Evolutionary conservation across 2,113 vertebrate genomes (phyloP).

Genomic region (Toxotes chatareus): DNA sequence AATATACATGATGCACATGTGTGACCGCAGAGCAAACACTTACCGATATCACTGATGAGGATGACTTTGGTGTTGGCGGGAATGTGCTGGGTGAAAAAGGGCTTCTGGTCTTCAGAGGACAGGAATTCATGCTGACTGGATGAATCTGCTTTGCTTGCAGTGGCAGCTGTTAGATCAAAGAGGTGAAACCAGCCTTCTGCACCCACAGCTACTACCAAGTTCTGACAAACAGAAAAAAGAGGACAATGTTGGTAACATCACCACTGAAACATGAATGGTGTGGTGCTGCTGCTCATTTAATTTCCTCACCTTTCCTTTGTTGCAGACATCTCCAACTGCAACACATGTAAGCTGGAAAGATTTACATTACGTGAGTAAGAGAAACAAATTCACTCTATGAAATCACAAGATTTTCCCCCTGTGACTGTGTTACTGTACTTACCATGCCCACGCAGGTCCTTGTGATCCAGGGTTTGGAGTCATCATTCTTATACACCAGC

Average conservation of each 20-base stretch:
- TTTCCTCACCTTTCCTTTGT: constrained; percentile 92
- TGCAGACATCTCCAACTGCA: constrained; percentile 94
- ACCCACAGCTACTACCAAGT: constrained; percentile 93
- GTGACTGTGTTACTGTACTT: constrained; percentile 49
- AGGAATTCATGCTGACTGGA: constrained; percentile 88
- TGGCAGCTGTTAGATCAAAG: constrained; percentile 88
- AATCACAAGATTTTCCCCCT: accelerated
- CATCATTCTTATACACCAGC: constrained; percentile 93
- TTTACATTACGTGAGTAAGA: background rate
- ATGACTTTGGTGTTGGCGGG: constrained; percentile 98
- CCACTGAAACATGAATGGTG: background rate
- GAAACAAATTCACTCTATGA: background rate
- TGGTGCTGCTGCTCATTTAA: too few relatives aligned
- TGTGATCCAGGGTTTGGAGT: constrained; percentile 91
- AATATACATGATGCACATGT: background rate
- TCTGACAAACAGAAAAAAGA: constrained; percentile 78
- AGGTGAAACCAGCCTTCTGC: constrained; percentile 98
- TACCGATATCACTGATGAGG: constrained; percentile 97
- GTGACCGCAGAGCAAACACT: constrained; percentile 14
- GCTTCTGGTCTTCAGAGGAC: constrained; percentile 89
- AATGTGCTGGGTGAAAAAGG: constrained; percentile 94
- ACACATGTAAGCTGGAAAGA: constrained; percentile 93
- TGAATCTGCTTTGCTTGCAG: constrained; percentile 85
- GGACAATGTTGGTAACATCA: background rate
- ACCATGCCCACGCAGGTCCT: constrained; percentile 96